Base-by-base conservation (phyloP, 2,113 vertebrate species). In the Gobius niger region DNA sequence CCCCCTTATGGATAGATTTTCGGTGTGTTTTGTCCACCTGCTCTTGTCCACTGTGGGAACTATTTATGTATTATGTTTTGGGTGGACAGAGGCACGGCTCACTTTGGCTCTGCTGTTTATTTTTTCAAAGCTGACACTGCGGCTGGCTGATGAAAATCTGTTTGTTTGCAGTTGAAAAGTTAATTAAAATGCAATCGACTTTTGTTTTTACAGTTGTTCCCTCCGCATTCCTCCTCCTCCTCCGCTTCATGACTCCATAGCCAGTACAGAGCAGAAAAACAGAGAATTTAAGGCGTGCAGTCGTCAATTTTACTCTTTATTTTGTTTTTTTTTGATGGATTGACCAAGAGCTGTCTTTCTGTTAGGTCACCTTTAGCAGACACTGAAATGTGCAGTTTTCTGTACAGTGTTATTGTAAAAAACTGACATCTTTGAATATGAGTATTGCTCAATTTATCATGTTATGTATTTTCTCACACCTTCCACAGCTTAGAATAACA, bases 101-200 rank as follows among this genome's bases (percentile, higher is more conserved):
- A 70, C 71, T 85, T 92, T 67, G 13, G 18, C 87, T 59, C 65
- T 80, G 81, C 84, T 86, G 90, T 91, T 93, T 94, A 93, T 93
- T 96, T 94, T 86, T 93, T 93, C 94, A 92, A 88, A 90, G 89
- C 81, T 89, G 81, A 91, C 87, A 81, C 87, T 86, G 87, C 84
- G 77, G 68, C 85, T 86, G 34, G 77, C 89, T 86, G 85, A 86
- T 89, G 77, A 90, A 92, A 93, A 93, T 79, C 78, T 77, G 87
- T 94, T 94, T 92, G 90, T 92, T 93, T 90, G 86, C 85, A 85
- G 87, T 92, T 82, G 61, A 83, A 84, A 84, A 84, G 88, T 93
- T 87, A 92, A 91, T 93, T 90, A 89, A 92, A 93, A 93, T 85
- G 78, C 83, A 82, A 85, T 91, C 78, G 41, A 83, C 79, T 88